Base-by-base conservation (phyloP, 2,113 vertebrate genomes). In the Labrus mixtus region DNA sequence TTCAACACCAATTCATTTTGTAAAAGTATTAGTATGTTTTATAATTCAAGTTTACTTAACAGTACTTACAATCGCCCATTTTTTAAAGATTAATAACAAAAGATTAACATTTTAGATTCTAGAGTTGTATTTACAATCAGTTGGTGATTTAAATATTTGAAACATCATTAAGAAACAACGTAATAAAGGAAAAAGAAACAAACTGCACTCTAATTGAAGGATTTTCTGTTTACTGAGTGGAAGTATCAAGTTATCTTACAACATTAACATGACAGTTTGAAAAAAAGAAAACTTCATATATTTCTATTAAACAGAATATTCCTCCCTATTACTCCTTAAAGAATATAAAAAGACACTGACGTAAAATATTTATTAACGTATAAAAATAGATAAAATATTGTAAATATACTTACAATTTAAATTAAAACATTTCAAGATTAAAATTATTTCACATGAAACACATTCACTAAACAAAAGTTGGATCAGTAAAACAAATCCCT, bases 351-450 rank as follows among this genome's bases (percentile, higher is more conserved):
- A 20, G 3, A 2, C 73, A 60, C 13, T 61, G 48, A 59, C n/a
- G 37, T 60, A 75, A 89, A 81, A 89, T 84, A 89, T 93, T 91
- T 91, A 93, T 93, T 93, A 1, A 57, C 50, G 11, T 76, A 23
- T 65, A 78, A 61, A 84, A 89, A 89, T 87, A 90, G 66, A 82
- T 89, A 74, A 82, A 73, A 82, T 80, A 79, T 77, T 85, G 83
- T 83, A 92, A 82, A 89, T 81, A 86, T 68, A 83, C 65, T 91
- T 92, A 89, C 82, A 90, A 60, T 73, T 43, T 73, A 29, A 55
- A 78, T 67, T 70, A 82, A 76, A 90, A 80, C 4, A 12, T 66
- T 39, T 57, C 5, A 56, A 79, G 36, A 59, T 77, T 62, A 73
- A 77, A 33, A 84, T 86, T 50, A 37, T 37, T 50, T 0, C 61